A percentile compares a stretch with the other conserved stretches of the same genome.
Conservation (phyloP, 2,113 vertebrate species). For the Excalfactoria chinensis region DNA sequence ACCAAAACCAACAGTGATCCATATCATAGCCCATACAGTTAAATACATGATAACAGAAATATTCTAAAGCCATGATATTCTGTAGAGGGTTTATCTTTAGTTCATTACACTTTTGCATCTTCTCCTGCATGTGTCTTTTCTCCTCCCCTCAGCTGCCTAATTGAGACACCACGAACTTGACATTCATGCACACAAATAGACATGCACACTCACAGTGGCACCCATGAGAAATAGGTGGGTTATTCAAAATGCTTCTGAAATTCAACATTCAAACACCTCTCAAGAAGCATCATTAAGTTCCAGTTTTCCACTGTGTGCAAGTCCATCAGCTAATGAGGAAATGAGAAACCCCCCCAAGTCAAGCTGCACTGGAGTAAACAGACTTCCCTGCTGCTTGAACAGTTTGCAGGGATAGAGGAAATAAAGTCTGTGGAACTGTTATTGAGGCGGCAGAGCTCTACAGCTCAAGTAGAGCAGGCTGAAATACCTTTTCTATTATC, state of each 20-base stretch:
- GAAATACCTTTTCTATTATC: background rate
- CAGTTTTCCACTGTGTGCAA: background rate
- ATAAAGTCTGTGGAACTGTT: background rate
- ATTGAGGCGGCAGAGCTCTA: background rate
- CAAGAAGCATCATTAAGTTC: background rate
- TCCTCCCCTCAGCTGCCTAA: background rate
- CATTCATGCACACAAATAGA: background rate
- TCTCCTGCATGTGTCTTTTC: background rate
- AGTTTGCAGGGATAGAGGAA: background rate
- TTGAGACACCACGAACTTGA: background rate
- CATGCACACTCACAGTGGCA: background rate
- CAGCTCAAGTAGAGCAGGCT: background rate
- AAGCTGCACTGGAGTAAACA: background rate
- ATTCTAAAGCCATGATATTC: background rate
- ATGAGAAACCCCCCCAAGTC: background rate
- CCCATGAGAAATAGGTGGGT: background rate
- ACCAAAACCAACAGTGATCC: background rate
- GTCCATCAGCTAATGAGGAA: background rate
- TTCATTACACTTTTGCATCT: background rate
- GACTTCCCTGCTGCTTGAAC: background rate
- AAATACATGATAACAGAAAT: background rate
- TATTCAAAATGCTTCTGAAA: background rate
- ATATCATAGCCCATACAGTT: background rate
- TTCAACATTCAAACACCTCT: background rate
- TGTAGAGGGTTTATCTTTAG: background rate